phyloP scores from a whole-genome alignment of 2,888 invertebrate species.

The Harpalus rufipes region DNA sequence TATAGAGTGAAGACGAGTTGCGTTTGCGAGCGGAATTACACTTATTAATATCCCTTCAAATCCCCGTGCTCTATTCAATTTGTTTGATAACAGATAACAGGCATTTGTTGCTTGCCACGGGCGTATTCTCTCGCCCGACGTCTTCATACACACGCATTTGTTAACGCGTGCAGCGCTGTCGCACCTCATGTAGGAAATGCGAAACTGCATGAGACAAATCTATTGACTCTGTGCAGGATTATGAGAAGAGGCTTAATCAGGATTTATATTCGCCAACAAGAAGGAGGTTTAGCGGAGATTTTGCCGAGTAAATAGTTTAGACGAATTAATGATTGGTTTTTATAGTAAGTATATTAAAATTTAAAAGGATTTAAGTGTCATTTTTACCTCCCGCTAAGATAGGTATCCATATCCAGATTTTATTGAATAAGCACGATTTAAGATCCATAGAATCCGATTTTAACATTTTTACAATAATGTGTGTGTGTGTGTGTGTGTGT shows the following conservation, averaged over 20 bases:
- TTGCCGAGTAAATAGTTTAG: too few relatives aligned
- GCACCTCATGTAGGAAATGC: conserved; percentile 40
- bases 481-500: too few relatives aligned
- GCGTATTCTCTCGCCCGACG: conserved; percentile 47
- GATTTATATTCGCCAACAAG: background rate
- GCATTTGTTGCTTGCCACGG: conserved; percentile 59
- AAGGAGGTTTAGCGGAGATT: background rate
- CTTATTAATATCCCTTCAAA: conserved; percentile 60
- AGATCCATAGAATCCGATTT: too few relatives aligned
- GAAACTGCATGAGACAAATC: conserved; percentile 30
- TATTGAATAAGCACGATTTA: too few relatives aligned
- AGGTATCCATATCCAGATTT: too few relatives aligned
- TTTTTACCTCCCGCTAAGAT: too few relatives aligned
- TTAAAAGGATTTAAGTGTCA: too few relatives aligned
- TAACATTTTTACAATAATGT: too few relatives aligned
- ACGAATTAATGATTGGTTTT: too few relatives aligned
- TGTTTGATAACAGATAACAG: conserved; percentile 62
- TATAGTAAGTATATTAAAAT: too few relatives aligned
- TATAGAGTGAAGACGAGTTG: conserved; percentile 49
- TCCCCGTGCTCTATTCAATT: conserved; percentile 52
- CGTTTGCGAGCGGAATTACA: conserved; percentile 27
- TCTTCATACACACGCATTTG: conserved; percentile 46
- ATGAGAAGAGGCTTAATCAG: background rate
- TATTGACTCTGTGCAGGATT: conserved; percentile 34
- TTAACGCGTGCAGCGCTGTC: conserved; percentile 26